These are phyloP conservation scores for Nysson spinosus DNA, from an alignment of 2,888 invertebrate genomes.

Conservation along the genomic window DNA sequence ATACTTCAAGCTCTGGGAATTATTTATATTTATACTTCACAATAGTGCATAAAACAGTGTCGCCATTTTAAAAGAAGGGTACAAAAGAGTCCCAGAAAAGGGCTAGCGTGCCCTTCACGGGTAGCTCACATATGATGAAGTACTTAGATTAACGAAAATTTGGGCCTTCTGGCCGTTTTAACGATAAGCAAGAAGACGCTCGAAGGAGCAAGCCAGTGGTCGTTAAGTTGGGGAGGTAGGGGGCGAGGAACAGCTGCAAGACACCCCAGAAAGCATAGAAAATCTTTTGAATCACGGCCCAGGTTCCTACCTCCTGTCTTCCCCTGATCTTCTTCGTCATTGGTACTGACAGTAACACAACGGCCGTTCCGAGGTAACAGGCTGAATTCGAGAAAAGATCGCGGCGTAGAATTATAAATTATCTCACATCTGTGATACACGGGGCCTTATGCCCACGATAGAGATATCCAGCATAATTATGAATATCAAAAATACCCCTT, in stretches of 20 bases:
- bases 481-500: no score
- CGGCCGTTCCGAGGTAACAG: conserved; percentile 43
- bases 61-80: not conserved
- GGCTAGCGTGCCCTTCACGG: not conserved
- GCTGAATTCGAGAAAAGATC: no score
- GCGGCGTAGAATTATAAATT: no score
- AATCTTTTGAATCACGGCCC: conserved; percentile 68
- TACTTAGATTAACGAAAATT: not conserved
- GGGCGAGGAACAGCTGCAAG: conserved; percentile 67
- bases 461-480: no score
- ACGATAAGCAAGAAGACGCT: conserved; percentile 36
- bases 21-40: no score
- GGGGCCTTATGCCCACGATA: no score
- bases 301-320: conserved; percentile 49
- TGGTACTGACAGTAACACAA: conserved; percentile 40
- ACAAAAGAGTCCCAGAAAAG: not conserved
- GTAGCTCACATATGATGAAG: not conserved
- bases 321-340: conserved; percentile 49
- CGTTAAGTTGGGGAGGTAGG: conserved; percentile 32
- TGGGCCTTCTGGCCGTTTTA: not conserved
- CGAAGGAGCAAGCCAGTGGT: conserved; percentile 6
- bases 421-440: no score
- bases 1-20: no score
- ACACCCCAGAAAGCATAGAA: conserved; percentile 65
- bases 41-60: no score